Evolutionary conservation across 2,797 vertebrate species (phyloP).

Genomic region (Xerus rutilus): DNA sequence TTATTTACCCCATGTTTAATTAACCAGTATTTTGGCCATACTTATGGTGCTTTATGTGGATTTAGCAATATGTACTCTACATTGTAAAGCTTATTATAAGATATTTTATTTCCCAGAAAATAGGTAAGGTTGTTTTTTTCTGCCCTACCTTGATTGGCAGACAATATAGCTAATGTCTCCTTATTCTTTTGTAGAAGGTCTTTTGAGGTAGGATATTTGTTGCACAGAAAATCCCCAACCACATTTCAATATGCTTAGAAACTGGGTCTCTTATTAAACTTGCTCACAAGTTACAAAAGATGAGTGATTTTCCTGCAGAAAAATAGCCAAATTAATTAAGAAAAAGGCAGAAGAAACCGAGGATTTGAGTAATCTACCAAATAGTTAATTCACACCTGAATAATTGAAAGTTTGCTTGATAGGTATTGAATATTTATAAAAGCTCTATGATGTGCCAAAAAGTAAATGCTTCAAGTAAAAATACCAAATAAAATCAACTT

Average conservation of each 20-base stretch:
- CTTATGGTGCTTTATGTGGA: background rate
- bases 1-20: background rate
- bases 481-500: constrained; percentile 52
- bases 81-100: constrained; percentile 26
- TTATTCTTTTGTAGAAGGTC: background rate
- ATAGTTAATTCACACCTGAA: constrained; percentile 69
- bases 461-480: constrained; percentile 48
- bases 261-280: constrained; percentile 7
- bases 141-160: background rate
- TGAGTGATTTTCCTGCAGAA: constrained; percentile 54
- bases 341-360: constrained; percentile 15
- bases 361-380: constrained; percentile 23
- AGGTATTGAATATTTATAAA: constrained; percentile 73
- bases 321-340: constrained; percentile 56
- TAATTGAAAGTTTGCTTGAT: constrained; percentile 69
- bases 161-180: background rate
- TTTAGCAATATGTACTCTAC: background rate
- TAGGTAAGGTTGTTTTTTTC: background rate
- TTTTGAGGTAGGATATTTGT: constrained; percentile 32
- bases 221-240: constrained; percentile 15
- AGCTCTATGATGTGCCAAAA: constrained; percentile 4
- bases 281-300: constrained; percentile 58
- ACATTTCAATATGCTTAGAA: constrained; percentile 48
- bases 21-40: background rate
- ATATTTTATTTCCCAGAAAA: constrained; percentile 31